These are phyloP conservation scores for Cygnus buccinator DNA, from an alignment of 2,113 vertebrate genomes.

Conservation along the genomic window DNA sequence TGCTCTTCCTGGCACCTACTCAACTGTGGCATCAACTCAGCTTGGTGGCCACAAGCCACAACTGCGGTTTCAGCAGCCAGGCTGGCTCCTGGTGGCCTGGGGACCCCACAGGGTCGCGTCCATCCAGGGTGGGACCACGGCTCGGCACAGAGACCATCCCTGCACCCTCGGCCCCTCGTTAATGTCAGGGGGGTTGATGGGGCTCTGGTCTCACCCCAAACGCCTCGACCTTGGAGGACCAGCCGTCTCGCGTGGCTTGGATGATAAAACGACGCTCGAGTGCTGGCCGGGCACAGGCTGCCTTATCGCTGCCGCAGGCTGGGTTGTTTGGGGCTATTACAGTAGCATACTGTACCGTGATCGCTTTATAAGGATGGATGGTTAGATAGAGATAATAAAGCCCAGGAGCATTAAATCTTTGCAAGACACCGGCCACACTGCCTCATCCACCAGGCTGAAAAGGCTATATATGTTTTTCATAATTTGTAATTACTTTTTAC, in stretches of 20 bases:
- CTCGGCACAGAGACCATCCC: accelerated
- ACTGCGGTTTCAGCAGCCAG: accelerated
- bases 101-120: accelerated
- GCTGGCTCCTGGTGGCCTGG: background rate
- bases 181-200: background rate
- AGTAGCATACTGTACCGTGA: background rate
- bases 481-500: conserved; percentile 53
- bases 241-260: background rate
- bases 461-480: conserved; percentile 39
- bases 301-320: background rate
- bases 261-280: background rate
- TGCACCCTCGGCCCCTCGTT: background rate
- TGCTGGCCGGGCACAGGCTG: background rate
- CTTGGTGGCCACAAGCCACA: background rate
- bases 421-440: background rate
- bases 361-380: conserved; percentile 48
- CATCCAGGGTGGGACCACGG: background rate
- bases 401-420: conserved; percentile 56
- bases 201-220: background rate
- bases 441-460: conserved; percentile 36
- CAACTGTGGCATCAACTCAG: accelerated
- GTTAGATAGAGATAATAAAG: conserved; percentile 46
- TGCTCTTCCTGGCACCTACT: background rate
- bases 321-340: background rate
- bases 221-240: background rate